These are phyloP conservation scores for Neodiprion virginianus DNA, from an alignment of 1,140 invertebrate species.

Conservation along the genomic window DNA sequence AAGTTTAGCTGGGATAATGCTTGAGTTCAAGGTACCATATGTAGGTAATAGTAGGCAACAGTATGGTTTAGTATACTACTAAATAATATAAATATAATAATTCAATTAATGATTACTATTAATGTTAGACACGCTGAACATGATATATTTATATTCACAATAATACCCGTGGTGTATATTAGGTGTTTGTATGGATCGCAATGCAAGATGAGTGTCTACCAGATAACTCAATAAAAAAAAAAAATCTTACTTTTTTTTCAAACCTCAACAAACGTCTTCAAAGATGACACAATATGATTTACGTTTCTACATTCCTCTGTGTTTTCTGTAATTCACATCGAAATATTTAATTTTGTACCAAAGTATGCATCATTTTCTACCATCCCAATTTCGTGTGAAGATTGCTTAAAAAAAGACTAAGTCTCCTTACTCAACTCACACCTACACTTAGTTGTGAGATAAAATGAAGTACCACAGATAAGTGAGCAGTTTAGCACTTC, in stretches of 20 bases:
- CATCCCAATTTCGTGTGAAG: too few species aligned
- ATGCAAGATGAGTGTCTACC: background rate
- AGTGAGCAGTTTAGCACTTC: background rate
- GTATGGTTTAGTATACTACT: conserved; percentile 7
- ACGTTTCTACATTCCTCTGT: too few species aligned
- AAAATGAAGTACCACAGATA: background rate
- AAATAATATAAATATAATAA: background rate
- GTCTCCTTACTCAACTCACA: background rate
- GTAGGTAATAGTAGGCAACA: conserved; percentile 1
- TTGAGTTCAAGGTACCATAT: background rate
- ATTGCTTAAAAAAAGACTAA: background rate
- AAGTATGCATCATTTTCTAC: too few species aligned
- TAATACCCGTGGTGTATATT: conserved; percentile 33
- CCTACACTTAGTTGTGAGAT: background rate
- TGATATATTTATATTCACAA: conserved; percentile 50
- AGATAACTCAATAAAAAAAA: background rate
- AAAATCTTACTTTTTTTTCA: background rate
- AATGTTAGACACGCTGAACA: conserved; percentile 37
- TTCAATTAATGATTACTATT: conserved; percentile 20
- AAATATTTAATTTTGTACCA: too few species aligned
- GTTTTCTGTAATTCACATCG: too few species aligned
- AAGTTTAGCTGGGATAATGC: background rate
- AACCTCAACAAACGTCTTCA: background rate
- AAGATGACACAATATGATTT: background rate
- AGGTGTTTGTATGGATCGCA: conserved; percentile 4